Evolutionary conservation across 1,140 invertebrate genomes (phyloP).

Genomic region (Ceratosolen solmsi): DNA sequence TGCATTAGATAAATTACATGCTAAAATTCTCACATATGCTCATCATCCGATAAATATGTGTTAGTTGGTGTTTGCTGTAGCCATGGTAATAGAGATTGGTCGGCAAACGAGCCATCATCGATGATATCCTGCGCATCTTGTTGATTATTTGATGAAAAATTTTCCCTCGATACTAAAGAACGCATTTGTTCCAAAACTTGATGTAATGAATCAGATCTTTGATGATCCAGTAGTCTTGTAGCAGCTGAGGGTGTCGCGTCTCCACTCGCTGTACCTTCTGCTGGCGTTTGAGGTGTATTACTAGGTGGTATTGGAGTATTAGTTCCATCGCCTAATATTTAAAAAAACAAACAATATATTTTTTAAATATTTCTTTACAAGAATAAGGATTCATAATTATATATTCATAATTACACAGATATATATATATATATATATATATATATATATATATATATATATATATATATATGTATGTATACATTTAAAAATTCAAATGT

Average conservation of each 20-base stretch:
- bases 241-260: constrained; percentile 67
- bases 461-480: too few species aligned
- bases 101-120: constrained; percentile 61
- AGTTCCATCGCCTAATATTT: constrained; percentile 60
- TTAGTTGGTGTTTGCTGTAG: constrained; percentile 36
- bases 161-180: constrained; percentile 67
- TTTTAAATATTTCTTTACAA: neutral
- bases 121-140: constrained; percentile 64
- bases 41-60: constrained; percentile 11
- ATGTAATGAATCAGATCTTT: constrained; percentile 67
- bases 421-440: too few species aligned
- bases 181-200: constrained; percentile 72
- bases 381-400: too few species aligned
- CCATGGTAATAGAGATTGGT: constrained; percentile 59
- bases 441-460: too few species aligned
- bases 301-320: constrained; percentile 70
- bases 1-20: neutral
- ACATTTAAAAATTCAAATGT: too few species aligned
- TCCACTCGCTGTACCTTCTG: constrained; percentile 68
- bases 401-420: too few species aligned
- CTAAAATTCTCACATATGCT: neutral
- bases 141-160: constrained; percentile 62
- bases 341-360: neutral
- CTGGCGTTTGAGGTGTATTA: constrained; percentile 73
- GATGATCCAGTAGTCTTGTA: constrained; percentile 59